phyloP scores from a whole-genome alignment of 2,797 vertebrate species.

The Cottoperca gobio region DNA sequence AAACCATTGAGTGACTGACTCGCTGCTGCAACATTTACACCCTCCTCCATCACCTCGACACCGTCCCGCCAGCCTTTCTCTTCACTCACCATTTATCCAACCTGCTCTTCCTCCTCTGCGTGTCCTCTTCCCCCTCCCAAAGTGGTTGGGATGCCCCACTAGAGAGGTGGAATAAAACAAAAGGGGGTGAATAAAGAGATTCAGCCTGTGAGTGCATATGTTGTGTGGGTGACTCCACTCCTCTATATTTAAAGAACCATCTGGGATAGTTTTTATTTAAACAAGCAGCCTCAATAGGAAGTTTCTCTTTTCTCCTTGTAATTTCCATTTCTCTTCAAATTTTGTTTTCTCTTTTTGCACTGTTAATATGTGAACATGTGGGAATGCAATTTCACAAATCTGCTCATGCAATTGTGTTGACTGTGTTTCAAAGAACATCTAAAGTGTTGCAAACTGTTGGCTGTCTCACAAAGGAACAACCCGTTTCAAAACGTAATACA shows the following conservation, averaged over 20 bases:
- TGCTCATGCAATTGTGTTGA: background rate
- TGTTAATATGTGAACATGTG: constrained; percentile 15
- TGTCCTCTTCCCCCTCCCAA: constrained; percentile 16
- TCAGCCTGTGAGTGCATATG: constrained; percentile 66
- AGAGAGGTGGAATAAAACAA: constrained; percentile 24
- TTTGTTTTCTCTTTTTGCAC: background rate
- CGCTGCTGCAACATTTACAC: constrained; percentile 57
- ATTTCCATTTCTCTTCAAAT: constrained; percentile 1
- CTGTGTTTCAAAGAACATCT: background rate
- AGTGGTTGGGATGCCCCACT: constrained; percentile 52
- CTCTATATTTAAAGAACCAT: constrained; percentile 70
- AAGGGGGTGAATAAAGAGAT: constrained; percentile 40
- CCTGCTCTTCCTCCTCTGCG: background rate
- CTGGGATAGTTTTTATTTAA: constrained; percentile 59
- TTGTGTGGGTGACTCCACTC: constrained; percentile 51
- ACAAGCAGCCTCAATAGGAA: constrained; percentile 35
- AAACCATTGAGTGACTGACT: constrained; percentile 77
- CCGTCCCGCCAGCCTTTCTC: constrained; percentile 24
- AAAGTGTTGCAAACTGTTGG: background rate
- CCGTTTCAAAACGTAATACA: background rate
- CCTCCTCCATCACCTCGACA: constrained; percentile 47
- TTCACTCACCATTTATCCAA: constrained; percentile 42
- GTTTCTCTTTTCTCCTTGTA: background rate
- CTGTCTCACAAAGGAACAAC: background rate
- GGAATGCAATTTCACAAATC: background rate